A percentile compares a stretch with the other conserved stretches of the same genome.
Evolutionary conservation across 2,113 vertebrate species (phyloP).

Genomic region (Phyllopteryx taeniolatus): DNA sequence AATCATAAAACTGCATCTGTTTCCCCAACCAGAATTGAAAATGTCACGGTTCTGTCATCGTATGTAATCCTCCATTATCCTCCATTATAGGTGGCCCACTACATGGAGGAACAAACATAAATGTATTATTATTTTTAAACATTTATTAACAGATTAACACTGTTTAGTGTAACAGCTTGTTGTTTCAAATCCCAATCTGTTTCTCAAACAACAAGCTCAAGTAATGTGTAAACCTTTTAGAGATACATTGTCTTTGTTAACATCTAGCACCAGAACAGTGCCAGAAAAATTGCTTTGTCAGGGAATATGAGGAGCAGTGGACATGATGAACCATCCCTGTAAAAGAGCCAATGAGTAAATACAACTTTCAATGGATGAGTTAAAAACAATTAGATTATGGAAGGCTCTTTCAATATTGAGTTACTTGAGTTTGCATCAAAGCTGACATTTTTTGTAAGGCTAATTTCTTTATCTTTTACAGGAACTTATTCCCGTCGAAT

Average conservation of each 20-base stretch:
- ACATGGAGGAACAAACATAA: not conserved
- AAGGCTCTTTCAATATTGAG: not conserved
- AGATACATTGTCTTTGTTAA: conserved; percentile 2
- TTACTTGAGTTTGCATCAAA: not conserved
- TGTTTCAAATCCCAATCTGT: not conserved
- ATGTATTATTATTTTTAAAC: not conserved
- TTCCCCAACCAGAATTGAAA: no score
- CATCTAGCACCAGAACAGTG: conserved; percentile 4
- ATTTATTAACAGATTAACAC: not conserved
- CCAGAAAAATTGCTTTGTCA: conserved; percentile 15
- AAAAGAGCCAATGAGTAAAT: conserved; percentile 12
- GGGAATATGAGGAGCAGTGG: conserved; percentile 8
- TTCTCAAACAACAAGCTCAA: not conserved
- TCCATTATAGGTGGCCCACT: no score
- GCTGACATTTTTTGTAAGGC: not conserved
- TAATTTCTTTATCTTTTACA: conserved; percentile 44
- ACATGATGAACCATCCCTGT: conserved; percentile 13
- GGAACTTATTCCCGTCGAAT: conserved; percentile 95
- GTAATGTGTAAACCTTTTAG: not conserved
- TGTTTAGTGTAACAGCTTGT: not conserved
- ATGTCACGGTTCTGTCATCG: no score
- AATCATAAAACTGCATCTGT: no score
- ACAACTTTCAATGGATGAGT: conserved; percentile 5
- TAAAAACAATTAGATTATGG: not conserved
- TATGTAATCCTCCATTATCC: no score